These are phyloP conservation scores for Sigmodon hispidus DNA, from an alignment of 2,113 vertebrate species.

Conservation along the genomic window DNA sequence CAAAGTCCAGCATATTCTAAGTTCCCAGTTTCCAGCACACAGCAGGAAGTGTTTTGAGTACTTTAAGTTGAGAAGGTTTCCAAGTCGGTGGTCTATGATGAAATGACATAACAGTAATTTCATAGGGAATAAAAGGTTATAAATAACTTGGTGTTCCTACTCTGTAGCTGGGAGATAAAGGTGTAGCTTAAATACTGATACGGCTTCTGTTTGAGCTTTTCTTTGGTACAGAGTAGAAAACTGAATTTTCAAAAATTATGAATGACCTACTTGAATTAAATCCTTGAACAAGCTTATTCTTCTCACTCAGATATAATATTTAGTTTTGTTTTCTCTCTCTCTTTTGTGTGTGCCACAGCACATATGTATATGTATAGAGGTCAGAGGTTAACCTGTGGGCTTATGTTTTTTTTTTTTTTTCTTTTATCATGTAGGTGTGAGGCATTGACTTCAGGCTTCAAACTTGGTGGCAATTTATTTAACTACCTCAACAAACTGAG, in stretches of 20 bases:
- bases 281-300: not conserved
- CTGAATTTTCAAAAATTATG: not conserved
- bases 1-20: not conserved
- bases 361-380: not conserved
- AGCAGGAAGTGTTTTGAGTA: not conserved
- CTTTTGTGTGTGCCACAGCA: not conserved
- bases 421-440: not conserved
- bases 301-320: not conserved
- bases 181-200: not conserved
- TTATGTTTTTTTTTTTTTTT: not conserved
- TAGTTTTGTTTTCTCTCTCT: not conserved
- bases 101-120: not conserved
- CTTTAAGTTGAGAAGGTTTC: not conserved
- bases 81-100: not conserved
- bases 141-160: not conserved
- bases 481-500: not conserved
- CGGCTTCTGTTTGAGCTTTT: not conserved
- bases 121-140: not conserved
- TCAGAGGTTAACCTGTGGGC: too few species aligned
- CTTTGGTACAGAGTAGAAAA: not conserved
- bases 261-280: not conserved
- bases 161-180: not conserved
- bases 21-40: not conserved
- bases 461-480: too few species aligned
- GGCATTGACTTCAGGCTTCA: not conserved